Evolutionary conservation across 2,113 vertebrate genomes (phyloP).

Genomic region (Alethe diademata): DNA sequence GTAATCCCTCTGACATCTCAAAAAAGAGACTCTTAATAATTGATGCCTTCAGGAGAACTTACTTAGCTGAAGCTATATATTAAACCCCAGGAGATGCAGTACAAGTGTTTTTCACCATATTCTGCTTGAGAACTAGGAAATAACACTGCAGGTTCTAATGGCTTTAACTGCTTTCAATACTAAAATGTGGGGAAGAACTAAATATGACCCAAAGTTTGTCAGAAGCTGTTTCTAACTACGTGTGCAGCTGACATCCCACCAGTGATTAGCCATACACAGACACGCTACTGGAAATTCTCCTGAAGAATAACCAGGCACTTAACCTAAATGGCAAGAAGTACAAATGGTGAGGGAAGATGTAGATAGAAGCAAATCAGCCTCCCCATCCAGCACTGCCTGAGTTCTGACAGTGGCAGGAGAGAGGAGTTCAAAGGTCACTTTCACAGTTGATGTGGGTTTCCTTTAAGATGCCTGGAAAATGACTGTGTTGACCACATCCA

Average conservation of each 20-base stretch:
- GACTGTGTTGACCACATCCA: conserved; percentile 98
- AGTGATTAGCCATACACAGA: not conserved
- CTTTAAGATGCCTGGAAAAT: conserved; percentile 95
- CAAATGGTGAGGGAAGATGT: not conserved
- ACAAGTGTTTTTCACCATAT: not conserved
- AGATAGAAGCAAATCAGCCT: not conserved
- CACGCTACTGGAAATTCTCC: not conserved
- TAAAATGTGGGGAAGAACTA: not conserved
- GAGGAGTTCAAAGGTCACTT: conserved; percentile 72
- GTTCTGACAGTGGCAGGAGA: conserved; percentile 76
- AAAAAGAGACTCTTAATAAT: not conserved
- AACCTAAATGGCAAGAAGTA: not conserved
- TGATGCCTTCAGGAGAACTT: not conserved
- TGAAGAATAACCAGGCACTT: not conserved
- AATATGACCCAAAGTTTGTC: not conserved
- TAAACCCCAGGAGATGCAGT: not conserved
- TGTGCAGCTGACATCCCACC: not conserved
- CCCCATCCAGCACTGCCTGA: conserved; percentile 42
- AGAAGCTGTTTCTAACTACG: not conserved
- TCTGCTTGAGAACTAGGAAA: not conserved
- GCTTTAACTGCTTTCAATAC: not conserved
- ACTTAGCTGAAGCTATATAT: not conserved
- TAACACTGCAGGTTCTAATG: not conserved
- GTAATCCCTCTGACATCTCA: not conserved
- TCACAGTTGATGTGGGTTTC: conserved; percentile 99